Conservation (phyloP, 2,888 invertebrate species). For the Emmelina monodactyla region DNA sequence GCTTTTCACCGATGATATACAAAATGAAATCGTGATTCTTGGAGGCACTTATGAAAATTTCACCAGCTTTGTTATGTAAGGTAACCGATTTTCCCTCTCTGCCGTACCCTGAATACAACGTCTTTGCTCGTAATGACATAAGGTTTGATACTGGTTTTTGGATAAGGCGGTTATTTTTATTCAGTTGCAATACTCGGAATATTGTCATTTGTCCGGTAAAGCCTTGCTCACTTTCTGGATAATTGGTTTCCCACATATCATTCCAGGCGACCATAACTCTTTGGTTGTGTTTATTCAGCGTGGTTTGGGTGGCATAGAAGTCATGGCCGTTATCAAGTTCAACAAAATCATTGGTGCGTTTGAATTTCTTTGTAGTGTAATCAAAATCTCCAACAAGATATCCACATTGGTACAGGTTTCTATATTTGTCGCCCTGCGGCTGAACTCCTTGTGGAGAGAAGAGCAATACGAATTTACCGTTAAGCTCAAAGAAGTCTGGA, state of each 20-base stretch:
- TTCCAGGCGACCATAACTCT: conserved; percentile 46
- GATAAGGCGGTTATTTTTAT: conserved; percentile 22
- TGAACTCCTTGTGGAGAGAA: conserved; percentile 50
- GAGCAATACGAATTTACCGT: conserved; percentile 36
- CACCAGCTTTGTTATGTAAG: conserved; percentile 30
- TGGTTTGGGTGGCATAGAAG: conserved; percentile 51
- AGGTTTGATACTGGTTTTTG: conserved; percentile 35
- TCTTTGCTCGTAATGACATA: conserved; percentile 13
- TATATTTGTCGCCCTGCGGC: conserved; percentile 35
- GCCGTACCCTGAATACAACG: conserved; percentile 21
- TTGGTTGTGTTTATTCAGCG: conserved; percentile 24
- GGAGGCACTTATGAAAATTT: conserved; percentile 25
- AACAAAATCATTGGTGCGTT: conserved; percentile 25
- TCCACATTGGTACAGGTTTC: conserved; percentile 43
- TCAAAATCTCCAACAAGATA: conserved; percentile 50
- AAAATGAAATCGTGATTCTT: conserved; percentile 22
- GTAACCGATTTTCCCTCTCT: conserved; percentile 9
- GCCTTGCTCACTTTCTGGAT: conserved; percentile 39
- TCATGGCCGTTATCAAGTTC: conserved; percentile 50
- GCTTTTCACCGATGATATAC: conserved; percentile 24
- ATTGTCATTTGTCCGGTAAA: conserved; percentile 49
- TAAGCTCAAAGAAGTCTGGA: conserved; percentile 53
- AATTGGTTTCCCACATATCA: conserved; percentile 48
- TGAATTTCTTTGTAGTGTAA: conserved; percentile 29
- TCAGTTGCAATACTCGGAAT: conserved; percentile 32